Percentiles rank a stretch among this genome's conserved stretches.
Evolutionary conservation across 2,797 vertebrate species (phyloP).

Genomic region (Meriones psammophilus): DNA sequence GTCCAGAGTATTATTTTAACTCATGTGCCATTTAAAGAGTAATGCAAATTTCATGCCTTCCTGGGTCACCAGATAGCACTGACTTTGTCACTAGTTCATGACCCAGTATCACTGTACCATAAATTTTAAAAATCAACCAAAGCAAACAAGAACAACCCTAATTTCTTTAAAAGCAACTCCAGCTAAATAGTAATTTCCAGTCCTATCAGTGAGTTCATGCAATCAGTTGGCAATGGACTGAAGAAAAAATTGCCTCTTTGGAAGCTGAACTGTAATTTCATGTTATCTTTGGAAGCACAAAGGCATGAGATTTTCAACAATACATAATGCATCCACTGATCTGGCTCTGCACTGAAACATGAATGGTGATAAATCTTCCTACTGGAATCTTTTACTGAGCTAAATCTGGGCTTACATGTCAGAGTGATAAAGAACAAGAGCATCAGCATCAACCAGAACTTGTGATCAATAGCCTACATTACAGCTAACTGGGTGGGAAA

Average conservation of each 20-base stretch:
- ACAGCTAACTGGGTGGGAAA: neutral
- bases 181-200: neutral
- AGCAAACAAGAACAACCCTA: neutral
- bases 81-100: neutral
- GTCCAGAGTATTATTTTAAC: neutral
- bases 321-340: neutral
- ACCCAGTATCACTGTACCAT: neutral
- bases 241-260: neutral
- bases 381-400: neutral
- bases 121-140: neutral
- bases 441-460: neutral
- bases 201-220: neutral
- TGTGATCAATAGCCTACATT: neutral
- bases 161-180: neutral
- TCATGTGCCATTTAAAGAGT: neutral
- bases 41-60: neutral
- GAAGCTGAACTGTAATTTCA: neutral
- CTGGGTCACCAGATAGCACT: neutral
- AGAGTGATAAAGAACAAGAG: neutral
- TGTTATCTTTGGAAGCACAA: conserved; percentile 18
- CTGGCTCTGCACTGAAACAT: neutral
- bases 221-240: neutral
- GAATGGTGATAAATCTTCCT: neutral
- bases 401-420: neutral
- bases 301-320: neutral